Percentiles rank a stretch among this genome's conserved stretches.
Conservation (phyloP, 2,113 vertebrate genomes). For the Aythya baeri region DNA sequence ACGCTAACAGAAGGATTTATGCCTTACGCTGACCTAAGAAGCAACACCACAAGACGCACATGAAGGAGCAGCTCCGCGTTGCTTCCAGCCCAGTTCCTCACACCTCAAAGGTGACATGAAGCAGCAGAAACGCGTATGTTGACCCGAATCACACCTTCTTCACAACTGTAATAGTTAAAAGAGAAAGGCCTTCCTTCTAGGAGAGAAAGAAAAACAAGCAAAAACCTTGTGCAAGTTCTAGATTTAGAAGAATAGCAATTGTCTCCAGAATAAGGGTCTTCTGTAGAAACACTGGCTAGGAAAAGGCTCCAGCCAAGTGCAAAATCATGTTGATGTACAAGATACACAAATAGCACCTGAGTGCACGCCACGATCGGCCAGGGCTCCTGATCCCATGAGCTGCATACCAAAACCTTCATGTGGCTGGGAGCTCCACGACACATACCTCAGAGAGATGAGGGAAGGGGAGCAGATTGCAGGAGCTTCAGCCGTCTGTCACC, state of each 20-base stretch:
- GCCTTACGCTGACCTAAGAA: neutral
- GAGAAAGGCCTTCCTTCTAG: neutral
- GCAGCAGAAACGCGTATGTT: accelerated
- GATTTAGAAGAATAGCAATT: neutral
- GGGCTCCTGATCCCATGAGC: neutral
- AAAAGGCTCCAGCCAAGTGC: neutral
- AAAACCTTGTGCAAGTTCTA: neutral
- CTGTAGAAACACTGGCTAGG: accelerated
- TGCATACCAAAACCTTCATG: neutral
- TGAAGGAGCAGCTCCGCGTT: neutral
- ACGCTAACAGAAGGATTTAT: neutral
- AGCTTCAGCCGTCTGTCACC: accelerated
- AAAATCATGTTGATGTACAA: accelerated
- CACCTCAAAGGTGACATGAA: neutral
- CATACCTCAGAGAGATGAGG: neutral
- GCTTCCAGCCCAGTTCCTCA: neutral
- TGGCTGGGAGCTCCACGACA: neutral
- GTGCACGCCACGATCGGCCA: neutral
- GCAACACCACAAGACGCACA: neutral
- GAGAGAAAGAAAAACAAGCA: neutral
- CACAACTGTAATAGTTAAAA: neutral
- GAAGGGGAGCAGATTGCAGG: accelerated
- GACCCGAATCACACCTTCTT: neutral
- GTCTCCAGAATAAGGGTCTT: neutral
- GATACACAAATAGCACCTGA: neutral